Evolutionary conservation across 2,888 invertebrate species (phyloP), one percentile per base, ranked within the genome.

Genomic region (Yponomeuta cagnagella): DNA sequence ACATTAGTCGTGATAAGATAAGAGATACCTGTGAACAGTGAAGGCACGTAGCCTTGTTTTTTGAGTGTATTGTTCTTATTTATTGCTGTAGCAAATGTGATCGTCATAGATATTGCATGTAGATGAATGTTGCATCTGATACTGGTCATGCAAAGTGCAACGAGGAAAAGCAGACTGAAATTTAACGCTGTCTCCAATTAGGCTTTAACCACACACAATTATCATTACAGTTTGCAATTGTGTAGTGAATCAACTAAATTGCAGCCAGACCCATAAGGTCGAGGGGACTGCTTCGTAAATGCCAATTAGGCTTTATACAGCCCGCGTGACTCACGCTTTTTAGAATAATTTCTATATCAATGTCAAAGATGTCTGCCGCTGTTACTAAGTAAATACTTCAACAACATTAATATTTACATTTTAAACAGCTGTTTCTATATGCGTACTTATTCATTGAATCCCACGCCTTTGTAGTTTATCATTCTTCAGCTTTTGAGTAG

Each of bases 1-100:
- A 78, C 80, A 83, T 84, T 84, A 77, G 71, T 31, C 9, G 15
- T 78, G 89, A 88, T 87, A 86, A 87, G 86, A 88, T 86, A 84
- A 80, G 30, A 68, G 52, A 68, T 58, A 58, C 52, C 52, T 58
- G 52, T 58, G 52, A 58, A 30, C 31, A 52, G n/a, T n/a, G 30
- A 31, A 31, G 68, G 68, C 68, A 68, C 68, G 68, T 68, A 52
- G 68, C 12, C 65, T 52, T 2, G n/a, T 48, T 48, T 23, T 48
- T 10, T 6, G 23, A 10, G 30, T 68, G 48, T 52, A 58, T 58
- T 15, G 52, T 5, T 15, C 1, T 52, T 58, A 12, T 58, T 58
- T 58, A 2, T 15, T 58, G 15, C 15, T 58, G 15, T 58, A 15
- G 52, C 5, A 58, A 58, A 15, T 58, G 3, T 43, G 15, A 58